A percentile compares a stretch with the other conserved stretches of the same genome.
These are phyloP conservation scores for Spialia ferax DNA, from an alignment of 2,888 invertebrate genomes.

Conservation along the genomic window DNA sequence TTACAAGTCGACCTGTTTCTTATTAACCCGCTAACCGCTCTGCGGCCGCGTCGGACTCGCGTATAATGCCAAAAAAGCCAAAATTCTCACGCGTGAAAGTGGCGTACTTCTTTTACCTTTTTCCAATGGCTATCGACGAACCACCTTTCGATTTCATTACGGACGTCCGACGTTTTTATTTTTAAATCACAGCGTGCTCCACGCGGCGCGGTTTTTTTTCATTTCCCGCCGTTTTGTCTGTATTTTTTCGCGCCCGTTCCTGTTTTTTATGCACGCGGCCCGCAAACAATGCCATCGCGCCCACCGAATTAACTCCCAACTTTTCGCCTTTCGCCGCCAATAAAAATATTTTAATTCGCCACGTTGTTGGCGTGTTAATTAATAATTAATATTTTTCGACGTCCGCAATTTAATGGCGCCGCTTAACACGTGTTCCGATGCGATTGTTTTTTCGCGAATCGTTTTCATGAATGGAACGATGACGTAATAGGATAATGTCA, in stretches of 20 bases:
- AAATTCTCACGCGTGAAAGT: constrained; percentile 86
- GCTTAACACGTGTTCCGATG: constrained; percentile 82
- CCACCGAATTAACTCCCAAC: constrained; percentile 83
- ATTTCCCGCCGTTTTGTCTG: constrained; percentile 69
- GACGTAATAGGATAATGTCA: constrained; percentile 86
- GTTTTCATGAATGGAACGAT: constrained; percentile 85
- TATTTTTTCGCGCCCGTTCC: constrained; percentile 76
- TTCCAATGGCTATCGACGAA: constrained; percentile 85
- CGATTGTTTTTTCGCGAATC: constrained; percentile 76
- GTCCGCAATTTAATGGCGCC: constrained; percentile 76
- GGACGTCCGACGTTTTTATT: constrained; percentile 83
- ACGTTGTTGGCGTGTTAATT: constrained; percentile 79
- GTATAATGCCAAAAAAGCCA: constrained; percentile 72
- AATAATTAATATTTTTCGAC: constrained; percentile 86
- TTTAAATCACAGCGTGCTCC: constrained; percentile 83
- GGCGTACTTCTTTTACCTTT: constrained; percentile 80
- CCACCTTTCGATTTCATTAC: constrained; percentile 87
- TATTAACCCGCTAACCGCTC: constrained; percentile 56
- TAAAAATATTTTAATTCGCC: constrained; percentile 85
- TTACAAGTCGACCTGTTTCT: constrained; percentile 50
- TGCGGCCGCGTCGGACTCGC: constrained; percentile 56
- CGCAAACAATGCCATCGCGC: constrained; percentile 84
- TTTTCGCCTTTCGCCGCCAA: constrained; percentile 83
- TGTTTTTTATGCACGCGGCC: constrained; percentile 80
- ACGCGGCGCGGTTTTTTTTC: constrained; percentile 70